Conservation (phyloP, 1,140 invertebrate genomes). For the Sycobia sp. region DNA sequence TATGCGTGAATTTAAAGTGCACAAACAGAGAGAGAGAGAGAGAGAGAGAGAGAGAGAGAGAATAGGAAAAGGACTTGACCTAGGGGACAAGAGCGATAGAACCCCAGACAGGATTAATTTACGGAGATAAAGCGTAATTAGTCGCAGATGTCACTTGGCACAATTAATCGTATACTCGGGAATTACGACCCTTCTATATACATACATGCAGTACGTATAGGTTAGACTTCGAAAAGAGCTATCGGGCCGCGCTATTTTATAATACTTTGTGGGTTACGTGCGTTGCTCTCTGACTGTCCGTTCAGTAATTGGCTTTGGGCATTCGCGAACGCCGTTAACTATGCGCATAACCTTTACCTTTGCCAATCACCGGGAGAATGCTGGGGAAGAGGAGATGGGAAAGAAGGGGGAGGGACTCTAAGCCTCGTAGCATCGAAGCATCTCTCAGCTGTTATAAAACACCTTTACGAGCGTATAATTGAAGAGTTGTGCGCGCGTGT, state of each 20-base stretch:
- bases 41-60: too few relatives aligned
- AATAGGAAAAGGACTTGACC: too few relatives aligned
- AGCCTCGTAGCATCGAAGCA: not conserved
- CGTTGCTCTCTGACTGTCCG: slow-evolving; percentile 8
- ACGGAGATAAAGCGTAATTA: slow-evolving; percentile 55
- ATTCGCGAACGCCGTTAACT: too few relatives aligned
- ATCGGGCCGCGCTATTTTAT: not conserved
- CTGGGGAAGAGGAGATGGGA: too few relatives aligned
- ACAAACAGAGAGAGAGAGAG: too few relatives aligned
- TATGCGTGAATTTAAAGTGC: too few relatives aligned
- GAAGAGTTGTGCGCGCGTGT: not conserved
- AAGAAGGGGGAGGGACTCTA: not conserved
- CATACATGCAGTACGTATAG: not conserved
- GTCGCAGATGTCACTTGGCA: slow-evolving; percentile 46
- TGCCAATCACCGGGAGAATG: too few relatives aligned
- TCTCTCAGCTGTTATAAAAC: too few relatives aligned
- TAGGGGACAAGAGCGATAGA: slow-evolving; percentile 11
- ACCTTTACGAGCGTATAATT: slow-evolving; percentile 13
- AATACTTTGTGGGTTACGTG: too few relatives aligned
- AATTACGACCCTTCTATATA: slow-evolving; percentile 36
- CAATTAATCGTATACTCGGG: slow-evolving; percentile 45
- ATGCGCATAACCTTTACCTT: slow-evolving; percentile 17
- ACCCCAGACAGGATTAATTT: slow-evolving; percentile 49
- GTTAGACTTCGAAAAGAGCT: not conserved
- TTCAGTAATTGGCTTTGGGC: slow-evolving; percentile 10